Evolutionary conservation across 1,140 invertebrate species (phyloP), one percentile per base, ranked within the genome.

Genomic region (Diabrotica virgifera): DNA sequence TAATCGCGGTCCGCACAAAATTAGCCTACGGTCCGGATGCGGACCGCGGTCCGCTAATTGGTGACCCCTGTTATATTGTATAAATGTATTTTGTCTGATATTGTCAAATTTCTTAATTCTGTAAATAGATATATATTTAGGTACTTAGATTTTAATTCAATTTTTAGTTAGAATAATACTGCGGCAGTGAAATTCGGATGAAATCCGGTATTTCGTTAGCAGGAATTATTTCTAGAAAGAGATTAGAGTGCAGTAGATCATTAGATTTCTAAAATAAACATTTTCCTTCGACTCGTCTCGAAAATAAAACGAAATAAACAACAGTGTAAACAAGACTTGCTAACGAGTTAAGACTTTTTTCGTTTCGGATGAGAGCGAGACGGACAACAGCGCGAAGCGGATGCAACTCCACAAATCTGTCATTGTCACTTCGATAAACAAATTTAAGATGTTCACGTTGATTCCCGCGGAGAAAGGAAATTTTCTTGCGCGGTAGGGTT

Each of bases 351-450:
- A 37, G 36, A 36, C 9, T n/a, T n/a, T 57, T 57, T 57, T 13
- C 37, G n/a, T 57, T 36, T 57, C 10, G 10, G 24, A 12, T 55
- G 55, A n/a, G 10, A 46, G 40, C 8, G 2, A 46, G 40, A 46
- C 40, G 40, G 40, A 46, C 40, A 46, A 46, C 40, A 24, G 13
- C 24, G 53, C 24, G 53, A 14, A 60, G 46, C 59, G 59, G 59
- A 60, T 60, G 59, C n/a, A 50, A 8, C 50, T 52, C 24, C 59
- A 60, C 59, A 60, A 51, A 60, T 60, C 59, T 60, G 50, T 60
- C 59, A 60, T 52, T 60, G 59, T 60, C 59, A 60, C 46, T 14
- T 51, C 50, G 46, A 52, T 60, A 60, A 60, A 60, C 59, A 60
- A 60, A 60, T 50, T 52, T 38, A 14, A 52, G 24, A n/a, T 51